These are phyloP conservation scores for Euclidia mi DNA, from an alignment of 2,888 invertebrate species.

Conservation along the genomic window DNA sequence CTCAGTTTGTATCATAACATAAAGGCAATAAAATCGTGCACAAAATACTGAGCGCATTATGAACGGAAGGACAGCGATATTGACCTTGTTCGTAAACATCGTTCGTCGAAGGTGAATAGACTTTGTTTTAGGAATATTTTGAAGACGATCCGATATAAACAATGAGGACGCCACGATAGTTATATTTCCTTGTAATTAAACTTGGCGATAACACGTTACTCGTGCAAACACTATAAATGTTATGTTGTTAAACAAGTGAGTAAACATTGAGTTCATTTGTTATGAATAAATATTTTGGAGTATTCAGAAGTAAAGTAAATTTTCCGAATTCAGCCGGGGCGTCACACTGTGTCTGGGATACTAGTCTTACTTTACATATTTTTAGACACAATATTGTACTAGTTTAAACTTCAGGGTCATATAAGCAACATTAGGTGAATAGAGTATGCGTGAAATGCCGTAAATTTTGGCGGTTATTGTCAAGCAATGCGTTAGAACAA, in stretches of 20 bases:
- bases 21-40: slow-evolving; percentile 31
- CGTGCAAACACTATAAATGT: neutral
- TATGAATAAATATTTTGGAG: no score
- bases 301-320: no score
- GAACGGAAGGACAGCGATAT: slow-evolving; percentile 24
- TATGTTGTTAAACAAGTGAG: neutral
- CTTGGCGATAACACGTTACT: neutral
- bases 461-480: no score
- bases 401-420: no score
- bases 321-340: no score
- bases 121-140: slow-evolving; percentile 35
- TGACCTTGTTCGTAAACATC: slow-evolving; percentile 42
- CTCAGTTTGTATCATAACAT: slow-evolving; percentile 16
- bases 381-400: no score
- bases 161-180: slow-evolving; percentile 18
- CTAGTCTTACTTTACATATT: no score
- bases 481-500: no score
- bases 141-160: slow-evolving; percentile 22
- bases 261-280: neutral
- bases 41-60: neutral
- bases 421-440: no score
- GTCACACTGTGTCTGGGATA: no score
- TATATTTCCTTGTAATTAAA: slow-evolving; percentile 20
- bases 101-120: slow-evolving; percentile 33
- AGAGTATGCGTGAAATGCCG: no score